Conservation (phyloP, 2,888 invertebrate species). For the Sarcophaga carnaria region DNA sequence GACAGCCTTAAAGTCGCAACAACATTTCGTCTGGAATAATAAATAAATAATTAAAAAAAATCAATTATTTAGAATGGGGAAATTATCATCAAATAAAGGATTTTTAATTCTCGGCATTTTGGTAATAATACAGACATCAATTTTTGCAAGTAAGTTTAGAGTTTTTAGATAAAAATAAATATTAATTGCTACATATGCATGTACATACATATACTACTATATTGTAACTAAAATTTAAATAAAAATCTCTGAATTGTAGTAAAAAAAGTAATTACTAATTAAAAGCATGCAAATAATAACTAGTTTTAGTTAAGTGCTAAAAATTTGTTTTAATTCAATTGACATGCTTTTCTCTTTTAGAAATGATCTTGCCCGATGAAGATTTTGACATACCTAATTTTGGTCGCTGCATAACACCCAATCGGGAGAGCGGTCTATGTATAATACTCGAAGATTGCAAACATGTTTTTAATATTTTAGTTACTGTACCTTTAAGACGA, state of each 20-base stretch:
- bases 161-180: too few species aligned
- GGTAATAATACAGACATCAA: conserved; percentile 39
- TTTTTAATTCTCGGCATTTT: conserved; percentile 16
- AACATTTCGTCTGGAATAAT: conserved; percentile 9
- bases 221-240: too few species aligned
- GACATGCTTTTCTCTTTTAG: conserved; percentile 44
- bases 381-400: conserved; percentile 75
- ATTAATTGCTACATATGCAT: too few species aligned
- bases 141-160: conserved; percentile 60
- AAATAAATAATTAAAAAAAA: background rate
- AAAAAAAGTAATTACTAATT: too few species aligned
- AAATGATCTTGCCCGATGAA: conserved; percentile 77
- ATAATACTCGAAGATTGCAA: conserved; percentile 78
- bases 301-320: too few species aligned
- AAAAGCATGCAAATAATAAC: too few species aligned
- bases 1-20: background rate
- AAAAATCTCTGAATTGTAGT: too few species aligned
- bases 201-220: too few species aligned
- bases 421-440: conserved; percentile 78
- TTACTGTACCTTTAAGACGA: conserved; percentile 74
- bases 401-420: conserved; percentile 79
- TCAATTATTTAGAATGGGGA: conserved; percentile 39
- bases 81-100: conserved; percentile 27
- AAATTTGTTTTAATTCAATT: background rate
- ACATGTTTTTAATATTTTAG: conserved; percentile 76